phyloP scores from a whole-genome alignment of 2,888 invertebrate genomes.

The Metopia argyrocephala region DNA sequence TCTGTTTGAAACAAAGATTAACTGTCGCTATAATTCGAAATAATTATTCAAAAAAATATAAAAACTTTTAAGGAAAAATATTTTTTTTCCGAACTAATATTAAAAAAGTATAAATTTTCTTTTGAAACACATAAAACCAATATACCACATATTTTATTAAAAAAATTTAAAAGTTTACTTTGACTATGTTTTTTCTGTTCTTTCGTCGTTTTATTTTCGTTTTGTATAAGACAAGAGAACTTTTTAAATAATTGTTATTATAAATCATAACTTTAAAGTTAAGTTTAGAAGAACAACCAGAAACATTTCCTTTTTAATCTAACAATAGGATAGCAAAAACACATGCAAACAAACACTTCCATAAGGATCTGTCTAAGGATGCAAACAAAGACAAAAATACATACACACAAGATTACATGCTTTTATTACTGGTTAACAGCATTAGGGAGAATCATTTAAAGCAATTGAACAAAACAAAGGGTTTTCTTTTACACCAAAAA shows the following conservation, averaged over 20 bases:
- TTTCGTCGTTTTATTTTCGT: neutral
- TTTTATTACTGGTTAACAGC: neutral
- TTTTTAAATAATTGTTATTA: conserved; percentile 61
- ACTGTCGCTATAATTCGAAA: no score
- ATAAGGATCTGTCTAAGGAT: conserved; percentile 1
- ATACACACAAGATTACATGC: neutral
- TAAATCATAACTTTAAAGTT: conserved; percentile 59
- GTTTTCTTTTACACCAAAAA: no score
- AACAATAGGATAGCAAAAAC: neutral
- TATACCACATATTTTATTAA: conserved; percentile 13
- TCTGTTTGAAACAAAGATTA: no score
- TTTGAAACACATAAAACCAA: neutral
- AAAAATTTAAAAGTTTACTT: conserved; percentile 40
- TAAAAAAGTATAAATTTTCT: conserved; percentile 44
- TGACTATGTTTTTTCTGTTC: neutral
- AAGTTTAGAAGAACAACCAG: conserved; percentile 11
- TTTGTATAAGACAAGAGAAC: neutral
- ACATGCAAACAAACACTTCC: neutral
- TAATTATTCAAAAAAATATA: no score
- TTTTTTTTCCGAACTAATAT: neutral
- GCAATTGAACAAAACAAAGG: no score
- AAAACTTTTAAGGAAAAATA: neutral
- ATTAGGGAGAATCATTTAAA: no score
- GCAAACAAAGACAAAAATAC: conserved; percentile 4
- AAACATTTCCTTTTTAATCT: conserved; percentile 31